These are phyloP conservation scores for Hylaeus anthracinus DNA, from an alignment of 1,140 invertebrate species.

Conservation along the genomic window DNA sequence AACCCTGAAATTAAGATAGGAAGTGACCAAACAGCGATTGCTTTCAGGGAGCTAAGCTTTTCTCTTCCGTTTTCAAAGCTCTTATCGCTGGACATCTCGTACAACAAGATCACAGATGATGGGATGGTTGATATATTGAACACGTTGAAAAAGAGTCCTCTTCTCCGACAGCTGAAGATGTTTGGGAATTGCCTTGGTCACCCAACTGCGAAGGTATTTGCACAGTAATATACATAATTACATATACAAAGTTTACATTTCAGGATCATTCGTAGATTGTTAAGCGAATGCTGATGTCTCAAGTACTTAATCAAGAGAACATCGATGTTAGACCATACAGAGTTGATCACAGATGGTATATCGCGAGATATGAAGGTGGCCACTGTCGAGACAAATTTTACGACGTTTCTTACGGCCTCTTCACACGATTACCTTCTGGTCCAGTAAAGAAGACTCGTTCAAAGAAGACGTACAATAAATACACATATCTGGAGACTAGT, in stretches of 20 bases:
- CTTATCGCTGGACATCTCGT: slow-evolving; percentile 80
- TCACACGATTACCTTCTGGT: background rate
- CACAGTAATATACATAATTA: background rate
- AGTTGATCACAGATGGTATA: slow-evolving; percentile 78
- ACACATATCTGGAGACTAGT: background rate
- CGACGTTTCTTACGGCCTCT: slow-evolving; percentile 6
- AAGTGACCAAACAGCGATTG: background rate
- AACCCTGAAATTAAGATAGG: background rate
- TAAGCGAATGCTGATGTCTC: slow-evolving; percentile 80
- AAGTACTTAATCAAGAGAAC: slow-evolving; percentile 79
- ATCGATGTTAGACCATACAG: slow-evolving; percentile 82
- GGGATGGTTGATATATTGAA: slow-evolving; percentile 81
- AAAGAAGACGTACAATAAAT: slow-evolving; percentile 8
- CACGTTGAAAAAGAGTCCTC: slow-evolving; percentile 81
- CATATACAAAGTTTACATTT: background rate
- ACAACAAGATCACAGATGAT: slow-evolving; percentile 81
- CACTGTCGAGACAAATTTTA: background rate
- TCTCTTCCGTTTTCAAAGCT: slow-evolving; percentile 81
- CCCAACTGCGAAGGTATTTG: slow-evolving; percentile 71
- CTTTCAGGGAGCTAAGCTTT: slow-evolving; percentile 77
- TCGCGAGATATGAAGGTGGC: slow-evolving; percentile 79
- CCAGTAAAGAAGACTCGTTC: background rate
- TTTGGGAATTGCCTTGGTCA: slow-evolving; percentile 82
- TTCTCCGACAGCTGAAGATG: slow-evolving; percentile 79
- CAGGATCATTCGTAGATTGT: slow-evolving; percentile 71